Percentiles rank a stretch among this genome's conserved stretches.
phyloP scores from a whole-genome alignment of 2,888 invertebrate genomes.

The Amphiduros pacificus region DNA sequence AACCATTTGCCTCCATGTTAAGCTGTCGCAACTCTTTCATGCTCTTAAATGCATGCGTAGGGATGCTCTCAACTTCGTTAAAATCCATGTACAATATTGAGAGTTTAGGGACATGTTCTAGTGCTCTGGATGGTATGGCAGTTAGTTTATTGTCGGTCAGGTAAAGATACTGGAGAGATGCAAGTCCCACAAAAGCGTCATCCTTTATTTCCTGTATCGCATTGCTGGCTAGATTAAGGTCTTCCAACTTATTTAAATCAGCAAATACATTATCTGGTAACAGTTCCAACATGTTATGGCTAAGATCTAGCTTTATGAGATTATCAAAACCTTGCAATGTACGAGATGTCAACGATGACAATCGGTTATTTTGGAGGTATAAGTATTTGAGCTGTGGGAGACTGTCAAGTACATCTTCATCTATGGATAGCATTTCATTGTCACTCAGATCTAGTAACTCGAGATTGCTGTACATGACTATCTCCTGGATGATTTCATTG shows the following conservation, averaged over 20 bases:
- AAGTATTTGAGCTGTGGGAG: slow-evolving; percentile 15
- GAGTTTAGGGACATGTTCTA: neutral
- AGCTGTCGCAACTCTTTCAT: slow-evolving; percentile 8
- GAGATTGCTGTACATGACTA: slow-evolving; percentile 21
- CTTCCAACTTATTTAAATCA: slow-evolving; percentile 14
- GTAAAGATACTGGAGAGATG: neutral
- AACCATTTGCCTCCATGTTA: slow-evolving; percentile 11
- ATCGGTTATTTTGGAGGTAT: slow-evolving; percentile 12
- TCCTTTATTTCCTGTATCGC: slow-evolving; percentile 7
- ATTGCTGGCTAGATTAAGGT: slow-evolving; percentile 18
- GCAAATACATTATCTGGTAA: slow-evolving; percentile 12
- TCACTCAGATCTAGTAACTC: slow-evolving; percentile 20
- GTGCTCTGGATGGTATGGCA: slow-evolving; percentile 7
- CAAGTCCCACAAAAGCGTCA: slow-evolving; percentile 14
- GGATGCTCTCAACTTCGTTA: slow-evolving; percentile 3
- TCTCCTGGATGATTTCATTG: slow-evolving; percentile 1
- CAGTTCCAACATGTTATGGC: slow-evolving; percentile 11
- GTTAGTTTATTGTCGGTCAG: slow-evolving; percentile 15
- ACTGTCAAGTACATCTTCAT: slow-evolving; percentile 10
- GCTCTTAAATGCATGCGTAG: slow-evolving; percentile 2
- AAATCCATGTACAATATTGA: neutral
- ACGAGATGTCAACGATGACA: slow-evolving; percentile 2
- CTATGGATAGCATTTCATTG: slow-evolving; percentile 15
- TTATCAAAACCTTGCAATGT: slow-evolving; percentile 10
- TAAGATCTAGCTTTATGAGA: slow-evolving; percentile 16